phyloP scores from a whole-genome alignment of 2,113 vertebrate species.

The Mirza zaza region DNA sequence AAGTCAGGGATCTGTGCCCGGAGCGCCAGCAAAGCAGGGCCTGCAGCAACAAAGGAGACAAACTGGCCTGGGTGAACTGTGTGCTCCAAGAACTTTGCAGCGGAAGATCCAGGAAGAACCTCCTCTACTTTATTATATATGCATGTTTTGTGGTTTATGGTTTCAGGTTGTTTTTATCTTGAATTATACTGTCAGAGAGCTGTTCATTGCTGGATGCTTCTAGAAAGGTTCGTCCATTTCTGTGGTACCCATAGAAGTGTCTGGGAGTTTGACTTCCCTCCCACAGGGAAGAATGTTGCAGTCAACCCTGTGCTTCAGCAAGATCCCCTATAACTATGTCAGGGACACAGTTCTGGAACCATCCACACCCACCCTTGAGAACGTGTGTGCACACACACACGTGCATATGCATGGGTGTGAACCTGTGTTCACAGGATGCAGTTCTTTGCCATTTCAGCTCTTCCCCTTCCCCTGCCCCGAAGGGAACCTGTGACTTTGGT shows the following conservation, averaged over 20 bases:
- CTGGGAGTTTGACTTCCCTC: neutral
- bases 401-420: too few relatives aligned
- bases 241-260: fast-evolving
- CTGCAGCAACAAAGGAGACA: neutral
- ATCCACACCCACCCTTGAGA: neutral
- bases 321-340: neutral
- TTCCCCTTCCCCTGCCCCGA: fast-evolving
- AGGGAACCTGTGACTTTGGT: neutral
- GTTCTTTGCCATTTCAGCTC: neutral
- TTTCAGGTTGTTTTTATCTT: neutral
- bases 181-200: neutral
- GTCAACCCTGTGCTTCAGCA: neutral
- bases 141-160: neutral
- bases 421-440: neutral
- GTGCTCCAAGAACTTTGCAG: neutral
- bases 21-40: neutral
- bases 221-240: neutral
- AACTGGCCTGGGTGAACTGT: neutral
- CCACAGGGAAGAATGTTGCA: neutral
- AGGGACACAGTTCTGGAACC: neutral
- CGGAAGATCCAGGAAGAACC: neutral
- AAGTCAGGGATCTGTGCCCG: neutral
- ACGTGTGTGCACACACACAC: too few relatives aligned
- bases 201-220: neutral
- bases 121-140: neutral